Evolutionary conservation across 2,888 invertebrate genomes (phyloP), one percentile per base, ranked within the genome.

Genomic region (Drosophila falleni): DNA sequence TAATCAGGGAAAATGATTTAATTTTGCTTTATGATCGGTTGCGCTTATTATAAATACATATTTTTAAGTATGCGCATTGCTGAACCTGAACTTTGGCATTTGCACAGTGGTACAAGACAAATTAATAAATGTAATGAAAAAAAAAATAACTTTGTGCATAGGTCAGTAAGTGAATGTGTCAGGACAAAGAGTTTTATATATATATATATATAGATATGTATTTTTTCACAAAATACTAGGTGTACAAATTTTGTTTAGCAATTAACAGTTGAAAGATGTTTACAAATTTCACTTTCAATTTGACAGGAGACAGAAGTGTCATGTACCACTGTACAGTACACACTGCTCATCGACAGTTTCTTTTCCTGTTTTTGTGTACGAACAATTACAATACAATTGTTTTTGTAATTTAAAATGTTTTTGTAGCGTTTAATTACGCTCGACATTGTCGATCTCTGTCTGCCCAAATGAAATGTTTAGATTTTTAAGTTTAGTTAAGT

Each of bases 361-460:
- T 23, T 23, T 26, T 46, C 6, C 26, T 46, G 78, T 53, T 80
- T 33, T 54, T 64, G 60, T 67, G 53, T 58, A 64, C 50, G 19
- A 41, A 59, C 19, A 69, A 64, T 23, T 55, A n/a, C 23, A 54
- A 39, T 65, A 69, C 87, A n/a, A n/a, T 84, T 83, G 80, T 56
- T 84, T 78, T 73, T 80, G 75, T 59, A 66, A 78, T 81, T 81
- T 75, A 68, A 87, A 87, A 79, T 81, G 81, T 71, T 69, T 73
- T 72, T 72, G 69, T 62, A 35, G 65, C 67, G 53, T 73, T 84
- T 87, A 87, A 84, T 84, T 80, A 68, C 78, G 58, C 59, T 74
- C 78, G 81, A 67, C 78, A 74, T 61, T 81, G 76, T 59, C 65
- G 50, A 61, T 10, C 35, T 9, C 19, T 42, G 70, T 59, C 74